Percentiles rank a stretch among this genome's conserved stretches.
Evolutionary conservation across 1,140 invertebrate genomes (phyloP).

Genomic region (Cepaea nemoralis): DNA sequence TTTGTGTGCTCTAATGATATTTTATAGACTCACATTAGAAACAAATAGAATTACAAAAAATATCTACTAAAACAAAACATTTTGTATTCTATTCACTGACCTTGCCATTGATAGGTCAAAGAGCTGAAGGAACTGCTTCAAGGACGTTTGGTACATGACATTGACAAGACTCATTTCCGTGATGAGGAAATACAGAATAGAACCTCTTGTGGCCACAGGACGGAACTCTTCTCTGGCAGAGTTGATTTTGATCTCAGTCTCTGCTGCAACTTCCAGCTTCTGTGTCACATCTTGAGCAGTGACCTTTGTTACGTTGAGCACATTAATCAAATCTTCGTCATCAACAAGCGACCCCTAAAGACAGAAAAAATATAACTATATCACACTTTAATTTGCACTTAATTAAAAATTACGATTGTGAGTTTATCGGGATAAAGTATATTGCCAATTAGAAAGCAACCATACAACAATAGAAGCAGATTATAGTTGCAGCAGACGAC

Average conservation of each 20-base stretch:
- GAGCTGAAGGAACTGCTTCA: conserved; percentile 93
- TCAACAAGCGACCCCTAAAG: conserved; percentile 91
- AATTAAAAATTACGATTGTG: too few relatives aligned
- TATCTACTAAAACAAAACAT: too few relatives aligned
- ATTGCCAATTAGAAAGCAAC: too few relatives aligned
- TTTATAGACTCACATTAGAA: too few relatives aligned
- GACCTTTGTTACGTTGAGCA: conserved; percentile 88
- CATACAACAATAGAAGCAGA: too few relatives aligned
- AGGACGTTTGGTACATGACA: conserved; percentile 96
- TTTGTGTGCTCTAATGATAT: too few relatives aligned
- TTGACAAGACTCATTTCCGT: conserved; percentile 98
- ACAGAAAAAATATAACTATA: too few relatives aligned
- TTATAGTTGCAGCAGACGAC: too few relatives aligned
- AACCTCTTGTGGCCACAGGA: conserved; percentile 92
- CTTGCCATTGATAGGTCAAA: conserved; percentile 92
- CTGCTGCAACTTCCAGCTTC: conserved; percentile 89
- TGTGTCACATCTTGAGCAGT: conserved; percentile 95
- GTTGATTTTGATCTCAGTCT: conserved; percentile 94
- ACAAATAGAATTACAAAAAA: too few relatives aligned
- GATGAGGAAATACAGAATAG: conserved; percentile 95
- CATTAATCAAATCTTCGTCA: conserved; percentile 93
- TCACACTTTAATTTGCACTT: too few relatives aligned
- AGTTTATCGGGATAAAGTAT: too few relatives aligned
- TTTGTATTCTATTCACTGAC: conserved; percentile 55
- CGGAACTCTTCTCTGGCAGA: conserved; percentile 93